Conservation (phyloP, 2,888 invertebrate species). For the Noctua pronuba region DNA sequence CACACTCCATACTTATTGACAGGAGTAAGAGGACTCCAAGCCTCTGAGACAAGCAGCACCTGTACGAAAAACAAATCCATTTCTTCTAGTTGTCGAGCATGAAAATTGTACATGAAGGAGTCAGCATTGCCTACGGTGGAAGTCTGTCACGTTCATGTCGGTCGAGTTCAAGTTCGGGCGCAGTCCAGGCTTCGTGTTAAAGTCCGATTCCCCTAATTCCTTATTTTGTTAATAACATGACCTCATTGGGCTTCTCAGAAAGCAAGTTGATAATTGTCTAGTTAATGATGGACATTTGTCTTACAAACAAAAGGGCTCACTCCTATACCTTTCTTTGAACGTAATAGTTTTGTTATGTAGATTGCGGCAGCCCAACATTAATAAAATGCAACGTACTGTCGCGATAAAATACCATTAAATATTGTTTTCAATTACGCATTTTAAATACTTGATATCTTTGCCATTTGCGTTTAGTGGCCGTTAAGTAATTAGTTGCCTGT, state of each 20-base stretch:
- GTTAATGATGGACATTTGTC: constrained; percentile 80
- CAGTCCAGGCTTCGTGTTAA: background rate
- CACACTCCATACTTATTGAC: background rate
- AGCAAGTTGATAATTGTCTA: constrained; percentile 75
- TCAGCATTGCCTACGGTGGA: background rate
- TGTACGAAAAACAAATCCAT: background rate
- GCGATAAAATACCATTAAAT: constrained; percentile 68
- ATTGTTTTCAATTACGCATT: constrained; percentile 70
- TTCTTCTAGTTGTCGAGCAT: background rate
- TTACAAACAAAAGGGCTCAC: constrained; percentile 72
- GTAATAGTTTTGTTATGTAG: constrained; percentile 73
- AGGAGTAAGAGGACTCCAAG: background rate
- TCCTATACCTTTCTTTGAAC: constrained; percentile 69
- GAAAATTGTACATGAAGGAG: background rate
- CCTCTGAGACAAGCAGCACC: background rate
- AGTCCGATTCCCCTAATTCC: constrained; percentile 51
- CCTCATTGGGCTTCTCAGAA: constrained; percentile 72
- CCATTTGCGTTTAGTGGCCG: constrained; percentile 61
- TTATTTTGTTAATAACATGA: constrained; percentile 52
- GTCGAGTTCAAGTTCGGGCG: background rate
- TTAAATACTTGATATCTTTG: constrained; percentile 65
- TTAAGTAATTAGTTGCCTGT: constrained; percentile 61
- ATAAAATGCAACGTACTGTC: constrained; percentile 62
- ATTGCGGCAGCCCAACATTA: constrained; percentile 63
- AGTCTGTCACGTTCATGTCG: background rate